These are phyloP conservation scores for Pygoscelis adeliae DNA, from an alignment of 2,113 vertebrate genomes.

Conservation along the genomic window DNA sequence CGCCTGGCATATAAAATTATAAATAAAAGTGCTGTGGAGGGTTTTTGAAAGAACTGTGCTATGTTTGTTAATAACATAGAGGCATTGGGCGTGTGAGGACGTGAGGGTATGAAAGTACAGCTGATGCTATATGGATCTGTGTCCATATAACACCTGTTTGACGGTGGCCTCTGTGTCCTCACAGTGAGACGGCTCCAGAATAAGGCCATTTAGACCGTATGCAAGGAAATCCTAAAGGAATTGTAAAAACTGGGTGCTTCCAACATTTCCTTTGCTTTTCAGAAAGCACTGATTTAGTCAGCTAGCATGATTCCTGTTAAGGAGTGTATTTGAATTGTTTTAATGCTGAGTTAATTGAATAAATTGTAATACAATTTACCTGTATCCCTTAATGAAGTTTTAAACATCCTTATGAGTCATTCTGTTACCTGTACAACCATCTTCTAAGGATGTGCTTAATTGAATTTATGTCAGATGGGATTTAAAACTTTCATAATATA, in stretches of 20 bases:
- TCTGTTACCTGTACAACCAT: neutral
- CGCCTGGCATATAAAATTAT: neutral
- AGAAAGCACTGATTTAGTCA: neutral
- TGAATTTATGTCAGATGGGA: conserved; percentile 51
- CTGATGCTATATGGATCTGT: neutral
- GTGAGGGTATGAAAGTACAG: neutral
- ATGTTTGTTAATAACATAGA: accelerated
- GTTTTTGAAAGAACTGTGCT: neutral
- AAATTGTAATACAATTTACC: conserved; percentile 44
- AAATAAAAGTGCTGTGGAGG: neutral
- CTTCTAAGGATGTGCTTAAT: conserved; percentile 48
- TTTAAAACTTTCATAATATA: conserved; percentile 49
- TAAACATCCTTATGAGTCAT: conserved; percentile 30
- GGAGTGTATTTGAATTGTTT: neutral
- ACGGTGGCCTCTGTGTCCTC: neutral
- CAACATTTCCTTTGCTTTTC: neutral
- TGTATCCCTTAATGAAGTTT: conserved; percentile 45
- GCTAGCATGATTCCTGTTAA: neutral
- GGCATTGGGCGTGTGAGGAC: accelerated
- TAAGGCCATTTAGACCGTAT: neutral
- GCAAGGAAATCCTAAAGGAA: neutral
- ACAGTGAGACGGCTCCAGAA: accelerated
- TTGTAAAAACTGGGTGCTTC: neutral
- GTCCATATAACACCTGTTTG: neutral
- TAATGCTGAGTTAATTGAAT: conserved; percentile 11